Conservation (phyloP, 1,140 invertebrate genomes). For the Saxidomus purpurata region DNA sequence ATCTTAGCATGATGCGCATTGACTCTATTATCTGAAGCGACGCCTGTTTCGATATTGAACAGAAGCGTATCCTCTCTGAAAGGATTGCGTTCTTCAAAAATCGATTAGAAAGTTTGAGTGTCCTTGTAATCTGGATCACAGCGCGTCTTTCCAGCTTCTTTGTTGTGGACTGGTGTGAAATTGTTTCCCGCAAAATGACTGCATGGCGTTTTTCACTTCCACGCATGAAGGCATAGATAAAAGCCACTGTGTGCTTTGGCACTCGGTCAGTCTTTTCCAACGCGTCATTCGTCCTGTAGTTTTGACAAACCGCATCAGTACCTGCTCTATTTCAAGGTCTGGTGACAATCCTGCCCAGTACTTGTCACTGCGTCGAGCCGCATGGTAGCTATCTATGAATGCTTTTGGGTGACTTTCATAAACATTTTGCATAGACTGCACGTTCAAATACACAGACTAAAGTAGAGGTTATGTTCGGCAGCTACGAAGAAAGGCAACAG, state of each 20-base stretch:
- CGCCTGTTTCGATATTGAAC: constrained; percentile 39
- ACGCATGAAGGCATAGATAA: constrained; percentile 33
- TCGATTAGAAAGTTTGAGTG: background rate
- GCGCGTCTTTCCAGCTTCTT: background rate
- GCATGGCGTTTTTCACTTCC: constrained; percentile 54
- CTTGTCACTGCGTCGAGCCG: constrained; percentile 78
- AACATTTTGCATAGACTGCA: constrained; percentile 85
- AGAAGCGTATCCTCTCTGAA: constrained; percentile 23
- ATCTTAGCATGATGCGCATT: constrained; percentile 1
- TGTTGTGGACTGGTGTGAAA: constrained; percentile 54
- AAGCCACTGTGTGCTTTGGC: constrained; percentile 34
- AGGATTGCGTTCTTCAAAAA: constrained; percentile 36
- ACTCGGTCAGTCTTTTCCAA: background rate
- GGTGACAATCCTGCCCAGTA: constrained; percentile 85
- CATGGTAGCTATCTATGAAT: constrained; percentile 73
- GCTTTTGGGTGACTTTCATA: constrained; percentile 72
- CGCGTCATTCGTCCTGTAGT: constrained; percentile 80
- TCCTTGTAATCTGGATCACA: constrained; percentile 25
- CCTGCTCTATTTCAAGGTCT: constrained; percentile 78
- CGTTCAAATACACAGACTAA: constrained; percentile 86
- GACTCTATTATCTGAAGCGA: constrained; percentile 2
- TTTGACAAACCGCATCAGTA: constrained; percentile 81
- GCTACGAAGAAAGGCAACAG: constrained; percentile 86
- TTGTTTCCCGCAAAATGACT: constrained; percentile 52
- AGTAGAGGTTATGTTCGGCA: constrained; percentile 86